phyloP scores from a whole-genome alignment of 2,113 vertebrate genomes.

The Hucho hucho region DNA sequence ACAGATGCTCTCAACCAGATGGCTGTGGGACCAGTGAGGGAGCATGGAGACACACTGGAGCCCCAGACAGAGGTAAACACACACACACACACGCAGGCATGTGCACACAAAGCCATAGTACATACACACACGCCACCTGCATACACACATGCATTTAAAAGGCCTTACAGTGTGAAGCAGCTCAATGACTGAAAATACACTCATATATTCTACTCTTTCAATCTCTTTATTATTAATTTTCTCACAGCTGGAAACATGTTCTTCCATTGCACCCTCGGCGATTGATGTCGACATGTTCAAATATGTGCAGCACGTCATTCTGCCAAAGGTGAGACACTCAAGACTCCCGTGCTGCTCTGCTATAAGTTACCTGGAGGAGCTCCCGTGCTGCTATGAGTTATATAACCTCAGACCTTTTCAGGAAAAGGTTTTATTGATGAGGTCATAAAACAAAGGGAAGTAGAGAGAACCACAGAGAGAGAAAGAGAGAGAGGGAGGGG shows the following conservation, averaged over 20 bases:
- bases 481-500: too few relatives aligned
- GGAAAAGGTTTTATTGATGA: background rate
- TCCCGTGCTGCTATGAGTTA: background rate
- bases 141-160: background rate
- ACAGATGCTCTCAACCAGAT: constrained; percentile 91
- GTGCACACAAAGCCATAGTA: background rate
- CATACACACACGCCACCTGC: background rate
- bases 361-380: too few relatives aligned
- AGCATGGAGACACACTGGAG: constrained; percentile 68
- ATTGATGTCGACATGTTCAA: constrained; percentile 67
- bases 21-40: constrained; percentile 91
- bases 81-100: background rate
- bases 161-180: background rate
- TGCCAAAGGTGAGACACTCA: constrained; percentile 77
- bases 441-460: too few relatives aligned
- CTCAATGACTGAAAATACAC: background rate
- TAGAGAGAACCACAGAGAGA: too few relatives aligned
- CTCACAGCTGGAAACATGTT: constrained; percentile 43
- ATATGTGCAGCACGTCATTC: constrained; percentile 73
- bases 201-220: background rate
- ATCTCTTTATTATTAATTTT: constrained; percentile 5
- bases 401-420: background rate
- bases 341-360: background rate
- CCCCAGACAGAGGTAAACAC: constrained; percentile 29
- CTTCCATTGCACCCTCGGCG: constrained; percentile 30